Conservation (phyloP, 2,888 invertebrate genomes). For the Drosophila merina region DNA sequence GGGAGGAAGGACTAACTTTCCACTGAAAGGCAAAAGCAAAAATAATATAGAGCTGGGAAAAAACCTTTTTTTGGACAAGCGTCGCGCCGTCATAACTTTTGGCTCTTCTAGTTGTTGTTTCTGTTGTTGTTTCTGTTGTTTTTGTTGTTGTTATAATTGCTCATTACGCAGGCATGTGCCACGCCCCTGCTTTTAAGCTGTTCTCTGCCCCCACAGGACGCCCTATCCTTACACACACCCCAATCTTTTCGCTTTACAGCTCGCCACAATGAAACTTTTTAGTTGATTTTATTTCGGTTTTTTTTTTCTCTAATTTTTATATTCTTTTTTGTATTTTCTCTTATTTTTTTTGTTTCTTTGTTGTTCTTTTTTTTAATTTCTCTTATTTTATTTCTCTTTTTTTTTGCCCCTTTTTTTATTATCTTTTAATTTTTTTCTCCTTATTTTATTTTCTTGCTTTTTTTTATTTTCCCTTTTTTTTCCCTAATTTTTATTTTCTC, state of each 20-base stretch:
- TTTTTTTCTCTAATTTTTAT: slow-evolving; percentile 1
- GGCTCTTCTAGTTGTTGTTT: slow-evolving; percentile 39
- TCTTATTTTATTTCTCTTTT: no score
- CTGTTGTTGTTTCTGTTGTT: slow-evolving; percentile 6
- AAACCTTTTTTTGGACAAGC: slow-evolving; percentile 67
- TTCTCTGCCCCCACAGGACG: neutral
- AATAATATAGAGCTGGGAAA: slow-evolving; percentile 38
- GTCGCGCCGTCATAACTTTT: slow-evolving; percentile 70
- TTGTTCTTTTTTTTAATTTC: no score
- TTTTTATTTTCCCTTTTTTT: no score
- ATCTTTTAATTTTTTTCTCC: no score
- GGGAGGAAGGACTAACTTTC: neutral
- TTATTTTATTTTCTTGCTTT: no score
- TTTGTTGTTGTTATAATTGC: slow-evolving; percentile 44
- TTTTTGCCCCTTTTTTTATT: no score
- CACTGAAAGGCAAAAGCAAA: slow-evolving; percentile 18
- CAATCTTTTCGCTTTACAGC: slow-evolving; percentile 52
- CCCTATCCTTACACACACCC: slow-evolving; percentile 5
- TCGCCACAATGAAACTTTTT: slow-evolving; percentile 70
- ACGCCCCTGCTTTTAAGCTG: slow-evolving; percentile 20
- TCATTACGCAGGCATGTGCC: slow-evolving; percentile 60
- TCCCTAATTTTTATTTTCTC: no score
- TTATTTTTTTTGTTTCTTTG: no score
- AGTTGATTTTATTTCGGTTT: slow-evolving; percentile 35
- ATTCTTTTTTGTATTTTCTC: no score